Percentiles rank a stretch among this genome's conserved stretches.
Conservation (phyloP, 2,888 invertebrate genomes). For the Axea sp. region DNA sequence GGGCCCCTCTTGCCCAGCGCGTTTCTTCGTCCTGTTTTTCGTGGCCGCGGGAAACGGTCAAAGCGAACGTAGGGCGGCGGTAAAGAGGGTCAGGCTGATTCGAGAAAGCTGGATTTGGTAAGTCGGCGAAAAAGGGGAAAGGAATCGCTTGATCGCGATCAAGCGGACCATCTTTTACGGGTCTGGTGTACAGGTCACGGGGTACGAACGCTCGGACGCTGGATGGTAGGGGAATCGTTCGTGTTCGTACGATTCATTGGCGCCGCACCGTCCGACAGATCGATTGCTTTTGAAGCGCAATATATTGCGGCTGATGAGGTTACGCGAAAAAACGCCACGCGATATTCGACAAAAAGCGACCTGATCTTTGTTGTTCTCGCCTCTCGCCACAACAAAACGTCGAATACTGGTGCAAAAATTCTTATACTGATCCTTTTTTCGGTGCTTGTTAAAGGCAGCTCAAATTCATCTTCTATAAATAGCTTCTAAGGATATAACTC, state of each 20-base stretch:
- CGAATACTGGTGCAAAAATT: too few species aligned
- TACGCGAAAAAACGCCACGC: slow-evolving; percentile 20
- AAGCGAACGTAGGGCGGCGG: slow-evolving; percentile 29
- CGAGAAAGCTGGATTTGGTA: slow-evolving; percentile 53
- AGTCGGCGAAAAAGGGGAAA: slow-evolving; percentile 56
- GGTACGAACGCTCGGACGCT: slow-evolving; percentile 20
- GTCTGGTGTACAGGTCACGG: slow-evolving; percentile 33
- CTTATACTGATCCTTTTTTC: too few species aligned
- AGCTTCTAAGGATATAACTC: too few species aligned
- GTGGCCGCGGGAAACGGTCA: slow-evolving; percentile 21
- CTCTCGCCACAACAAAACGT: background rate
- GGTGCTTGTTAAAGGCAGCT: too few species aligned
- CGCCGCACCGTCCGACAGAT: slow-evolving; percentile 70
- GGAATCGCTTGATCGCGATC: slow-evolving; percentile 73
- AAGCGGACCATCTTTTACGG: slow-evolving; percentile 69
- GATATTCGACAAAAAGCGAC: slow-evolving; percentile 20
- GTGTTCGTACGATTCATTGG: slow-evolving; percentile 70
- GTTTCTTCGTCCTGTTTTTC: slow-evolving; percentile 1
- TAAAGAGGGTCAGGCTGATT: slow-evolving; percentile 57
- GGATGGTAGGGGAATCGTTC: slow-evolving; percentile 20
- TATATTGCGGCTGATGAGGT: slow-evolving; percentile 62
- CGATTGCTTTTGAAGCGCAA: slow-evolving; percentile 70
- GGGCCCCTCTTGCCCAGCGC: too few species aligned
- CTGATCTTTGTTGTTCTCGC: slow-evolving; percentile 30
- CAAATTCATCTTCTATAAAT: too few species aligned